Percentiles rank a stretch among this genome's conserved stretches.
phyloP scores from a whole-genome alignment of 2,113 vertebrate genomes.

The Myotis brandtii region DNA sequence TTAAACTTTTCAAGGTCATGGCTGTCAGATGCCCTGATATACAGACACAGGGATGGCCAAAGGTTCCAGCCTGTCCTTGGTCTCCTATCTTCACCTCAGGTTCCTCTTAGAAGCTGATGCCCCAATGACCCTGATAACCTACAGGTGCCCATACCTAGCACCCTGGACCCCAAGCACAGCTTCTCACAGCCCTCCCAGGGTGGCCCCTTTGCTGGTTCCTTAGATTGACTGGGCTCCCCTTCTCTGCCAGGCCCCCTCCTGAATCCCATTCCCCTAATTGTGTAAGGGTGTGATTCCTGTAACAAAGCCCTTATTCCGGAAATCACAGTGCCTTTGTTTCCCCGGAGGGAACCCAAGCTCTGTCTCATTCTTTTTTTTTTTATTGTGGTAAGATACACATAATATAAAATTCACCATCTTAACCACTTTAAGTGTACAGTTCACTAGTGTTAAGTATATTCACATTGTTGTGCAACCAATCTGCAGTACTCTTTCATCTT shows the following conservation, averaged over 20 bases:
- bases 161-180: not conserved
- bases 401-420: not conserved
- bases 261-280: not conserved
- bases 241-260: too few species aligned
- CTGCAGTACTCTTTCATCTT: not conserved
- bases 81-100: not conserved
- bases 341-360: not conserved
- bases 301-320: not conserved
- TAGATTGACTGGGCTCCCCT: not conserved
- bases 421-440: not conserved
- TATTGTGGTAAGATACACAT: not conserved
- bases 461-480: too few species aligned
- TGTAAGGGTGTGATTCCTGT: not conserved
- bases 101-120: not conserved
- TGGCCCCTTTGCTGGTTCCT: accelerated
- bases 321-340: not conserved
- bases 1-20: not conserved
- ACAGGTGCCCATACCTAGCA: not conserved
- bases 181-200: not conserved
- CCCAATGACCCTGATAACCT: not conserved
- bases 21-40: not conserved
- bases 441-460: not conserved
- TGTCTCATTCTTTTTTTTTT: not conserved
- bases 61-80: not conserved
- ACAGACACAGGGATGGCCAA: not conserved